Base-by-base conservation (phyloP, 2,888 invertebrate genomes). In the Anticlea derivata region DNA sequence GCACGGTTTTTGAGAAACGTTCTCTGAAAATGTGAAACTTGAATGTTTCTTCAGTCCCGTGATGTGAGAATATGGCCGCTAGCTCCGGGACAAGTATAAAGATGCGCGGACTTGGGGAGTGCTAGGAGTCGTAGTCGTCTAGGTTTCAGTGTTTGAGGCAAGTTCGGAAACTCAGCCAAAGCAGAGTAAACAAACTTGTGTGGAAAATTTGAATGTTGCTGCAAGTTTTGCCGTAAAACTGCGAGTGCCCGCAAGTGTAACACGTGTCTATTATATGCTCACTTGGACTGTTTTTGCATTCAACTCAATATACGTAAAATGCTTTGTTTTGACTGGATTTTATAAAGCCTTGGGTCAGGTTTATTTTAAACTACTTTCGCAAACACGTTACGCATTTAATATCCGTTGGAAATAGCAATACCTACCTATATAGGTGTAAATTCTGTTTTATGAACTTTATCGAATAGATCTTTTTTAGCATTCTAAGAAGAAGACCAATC, bases 161-260 rank as follows among this genome's bases (percentile, higher is more conserved):
- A 52, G 22, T 52, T 52, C 11, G 41, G 22, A 46, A 52, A 43
- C 51, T 51, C 47, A 47, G 37, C 43, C 47, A 12, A 43, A 43
- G 43, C 41, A 31, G 20, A 30, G 41, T 47, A 47, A 52, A 38
- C 47, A 47, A 52, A 47, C 47, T 52, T 47, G 52, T 26, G 40
- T 20, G 35, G 38, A 33, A 52, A 45, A 53, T 45, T 35, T 45
- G 39, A 44, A 49, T 49, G 39, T 44, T 39, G 33, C 39, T 48
- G 22, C 8, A 40, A 45, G 39, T 45, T 50, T 31, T 12, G 39
- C 22, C 40, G 34, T 20, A 23, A 34, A 13, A 44, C 33, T 22
- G 31, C 22, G 33, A 26, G 10, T 17, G 5, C 7, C 7, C 10
- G 12, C 7, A 10, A 38, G 20, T 33, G 27, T 37, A 22, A 24